Base-by-base conservation (phyloP, 2,888 invertebrate species). In the Calameuta filiformis region DNA sequence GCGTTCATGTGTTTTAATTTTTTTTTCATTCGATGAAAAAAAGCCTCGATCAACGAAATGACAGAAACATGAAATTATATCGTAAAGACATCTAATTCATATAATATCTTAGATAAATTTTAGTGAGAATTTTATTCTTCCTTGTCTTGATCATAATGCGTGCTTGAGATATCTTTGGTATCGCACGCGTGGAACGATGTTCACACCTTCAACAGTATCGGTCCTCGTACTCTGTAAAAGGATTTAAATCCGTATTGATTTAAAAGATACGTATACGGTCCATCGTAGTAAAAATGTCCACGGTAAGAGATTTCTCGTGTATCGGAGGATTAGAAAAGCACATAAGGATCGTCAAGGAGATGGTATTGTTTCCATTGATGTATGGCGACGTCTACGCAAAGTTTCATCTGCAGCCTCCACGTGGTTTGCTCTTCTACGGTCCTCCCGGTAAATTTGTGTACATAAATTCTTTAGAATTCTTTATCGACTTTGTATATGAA, bases 371-470 rank as follows among this genome's bases (percentile, higher is more conserved):
- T 86, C 98, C 98, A 0, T 93, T 98, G 83, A 94, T 98, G 93
- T 98, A 98, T 89, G 97, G 97, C 0, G 97, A 97, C 83, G 93
- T 98, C 56, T 98, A 97, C 90, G 93, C 95, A 79, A 95, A 95
- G 88, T 97, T 97, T 91, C 95, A 96, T 86, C 95, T 97, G 3
- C 93, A 95, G 77, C 97, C 98, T 3, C 98, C 98, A 0, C 94
- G 96, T 86, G 98, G 98, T 0, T 96, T 98, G 1, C 91, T 98
- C 2, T 98, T 98, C 92, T 96, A 98, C 90, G 98, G 98, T 0
- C 97, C 97, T 1, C 98, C 98, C 79, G 98, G 95, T 95, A 91
- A 89, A 80, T 76, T 69, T 56, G 56, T 0, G 1, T 23, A 56
- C 9, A 9, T 9, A 9, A 23, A 56, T 56, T 56, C 23, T 9